Conservation (phyloP, 2,113 vertebrate genomes). For the Hassar affinis region DNA sequence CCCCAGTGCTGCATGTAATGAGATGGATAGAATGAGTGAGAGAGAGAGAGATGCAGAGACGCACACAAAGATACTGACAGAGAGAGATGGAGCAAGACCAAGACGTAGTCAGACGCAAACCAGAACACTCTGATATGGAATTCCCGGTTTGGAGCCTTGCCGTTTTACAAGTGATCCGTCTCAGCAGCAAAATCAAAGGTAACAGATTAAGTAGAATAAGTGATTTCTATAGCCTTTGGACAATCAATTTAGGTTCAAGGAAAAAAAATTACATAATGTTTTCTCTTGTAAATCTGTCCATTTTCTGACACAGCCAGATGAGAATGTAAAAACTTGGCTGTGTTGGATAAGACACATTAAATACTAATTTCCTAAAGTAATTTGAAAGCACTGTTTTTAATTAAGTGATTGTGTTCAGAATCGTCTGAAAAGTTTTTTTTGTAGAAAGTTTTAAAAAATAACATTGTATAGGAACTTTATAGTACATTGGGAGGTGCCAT, state of each 20-base stretch:
- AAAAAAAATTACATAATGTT: no score
- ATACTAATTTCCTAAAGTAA: not conserved
- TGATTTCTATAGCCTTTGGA: not conserved
- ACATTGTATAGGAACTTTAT: not conserved
- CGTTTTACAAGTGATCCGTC: constrained; percentile 2
- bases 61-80: constrained; percentile 58
- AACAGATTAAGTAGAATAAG: constrained; percentile 7
- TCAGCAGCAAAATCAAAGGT: constrained; percentile 25
- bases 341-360: not conserved
- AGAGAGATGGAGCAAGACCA: constrained; percentile 60
- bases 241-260: not conserved
- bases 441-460: not conserved
- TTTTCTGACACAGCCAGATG: constrained; percentile 5
- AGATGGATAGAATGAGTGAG: constrained; percentile 67
- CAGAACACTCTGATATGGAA: constrained; percentile 37
- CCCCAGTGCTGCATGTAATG: constrained; percentile 79
- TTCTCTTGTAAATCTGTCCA: not conserved
- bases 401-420: not conserved
- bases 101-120: constrained; percentile 35
- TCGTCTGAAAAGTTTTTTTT: no score
- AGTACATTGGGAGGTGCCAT: no score
- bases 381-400: not conserved
- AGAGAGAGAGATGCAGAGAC: constrained; percentile 62
- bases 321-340: not conserved
- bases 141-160: constrained; percentile 22